A percentile compares a stretch with the other conserved stretches of the same genome.
Evolutionary conservation across 2,797 vertebrate genomes (phyloP).

Genomic region (Phaenicophaeus curvirostris): DNA sequence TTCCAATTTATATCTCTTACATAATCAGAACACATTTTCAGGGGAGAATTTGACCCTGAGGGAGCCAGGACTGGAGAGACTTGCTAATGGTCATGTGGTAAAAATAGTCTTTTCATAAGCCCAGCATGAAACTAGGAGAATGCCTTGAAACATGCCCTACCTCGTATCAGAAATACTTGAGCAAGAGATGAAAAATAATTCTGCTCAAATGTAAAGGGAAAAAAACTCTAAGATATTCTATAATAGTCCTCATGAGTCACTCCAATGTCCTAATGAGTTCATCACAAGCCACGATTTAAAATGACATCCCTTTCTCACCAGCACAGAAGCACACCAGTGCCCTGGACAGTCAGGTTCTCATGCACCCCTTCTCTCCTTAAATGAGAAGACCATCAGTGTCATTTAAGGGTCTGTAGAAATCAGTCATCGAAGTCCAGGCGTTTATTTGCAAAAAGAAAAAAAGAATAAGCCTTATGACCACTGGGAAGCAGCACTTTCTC

Average conservation of each 20-base stretch:
- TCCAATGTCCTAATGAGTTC: background rate
- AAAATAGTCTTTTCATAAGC: constrained; percentile 42
- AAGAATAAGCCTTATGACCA: background rate
- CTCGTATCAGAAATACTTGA: background rate
- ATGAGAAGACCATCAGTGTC: background rate
- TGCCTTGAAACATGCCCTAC: constrained; percentile 10
- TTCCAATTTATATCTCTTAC: background rate
- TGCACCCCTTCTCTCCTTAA: background rate
- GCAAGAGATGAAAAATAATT: constrained; percentile 14
- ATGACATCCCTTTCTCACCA: background rate
- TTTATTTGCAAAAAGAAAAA: background rate
- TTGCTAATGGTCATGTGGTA: constrained; percentile 21
- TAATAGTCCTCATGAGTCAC: background rate
- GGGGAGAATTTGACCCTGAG: background rate
- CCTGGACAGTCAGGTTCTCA: background rate
- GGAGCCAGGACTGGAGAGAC: background rate
- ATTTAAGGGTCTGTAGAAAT: background rate
- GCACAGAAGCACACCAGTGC: background rate
- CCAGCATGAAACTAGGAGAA: background rate
- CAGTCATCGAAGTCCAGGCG: background rate
- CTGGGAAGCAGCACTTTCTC: background rate
- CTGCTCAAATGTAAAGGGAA: background rate
- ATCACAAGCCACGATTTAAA: background rate
- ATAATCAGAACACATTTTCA: background rate
- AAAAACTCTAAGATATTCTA: background rate